Conservation (phyloP, 2,888 invertebrate species). For the Heteromyza rotundicornis region DNA sequence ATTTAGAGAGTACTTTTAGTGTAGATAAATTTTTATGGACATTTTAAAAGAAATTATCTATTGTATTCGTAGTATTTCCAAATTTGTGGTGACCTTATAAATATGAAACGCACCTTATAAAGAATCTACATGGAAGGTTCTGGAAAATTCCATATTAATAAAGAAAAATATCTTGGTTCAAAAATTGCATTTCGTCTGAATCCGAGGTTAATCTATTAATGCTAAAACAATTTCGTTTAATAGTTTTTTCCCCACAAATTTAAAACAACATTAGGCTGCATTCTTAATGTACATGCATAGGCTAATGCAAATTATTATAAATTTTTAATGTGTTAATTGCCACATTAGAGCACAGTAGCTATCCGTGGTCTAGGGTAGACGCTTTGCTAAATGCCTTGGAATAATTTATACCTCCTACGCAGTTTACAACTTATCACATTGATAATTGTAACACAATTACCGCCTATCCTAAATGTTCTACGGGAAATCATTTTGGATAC, state of each 20-base stretch:
- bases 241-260: neutral
- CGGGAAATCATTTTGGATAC: no score
- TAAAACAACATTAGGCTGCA: constrained; percentile 1
- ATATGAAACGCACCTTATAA: no score
- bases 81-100: no score
- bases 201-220: neutral
- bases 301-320: constrained; percentile 12
- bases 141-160: no score
- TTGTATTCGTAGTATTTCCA: no score
- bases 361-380: neutral
- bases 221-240: constrained; percentile 1
- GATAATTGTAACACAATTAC: constrained; percentile 19
- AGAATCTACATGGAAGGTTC: no score
- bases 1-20: no score
- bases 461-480: no score
- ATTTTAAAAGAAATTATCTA: no score
- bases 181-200: neutral
- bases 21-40: no score
- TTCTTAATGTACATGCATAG: constrained; percentile 8
- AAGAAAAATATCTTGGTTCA: neutral
- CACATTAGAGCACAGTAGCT: neutral
- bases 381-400: neutral
- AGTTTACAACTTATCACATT: constrained; percentile 18
- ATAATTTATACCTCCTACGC: neutral
- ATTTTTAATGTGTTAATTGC: constrained; percentile 6